Evolutionary conservation across 2,113 vertebrate genomes (phyloP), one percentile per base, ranked within the genome.

Genomic region (Conger conger): DNA sequence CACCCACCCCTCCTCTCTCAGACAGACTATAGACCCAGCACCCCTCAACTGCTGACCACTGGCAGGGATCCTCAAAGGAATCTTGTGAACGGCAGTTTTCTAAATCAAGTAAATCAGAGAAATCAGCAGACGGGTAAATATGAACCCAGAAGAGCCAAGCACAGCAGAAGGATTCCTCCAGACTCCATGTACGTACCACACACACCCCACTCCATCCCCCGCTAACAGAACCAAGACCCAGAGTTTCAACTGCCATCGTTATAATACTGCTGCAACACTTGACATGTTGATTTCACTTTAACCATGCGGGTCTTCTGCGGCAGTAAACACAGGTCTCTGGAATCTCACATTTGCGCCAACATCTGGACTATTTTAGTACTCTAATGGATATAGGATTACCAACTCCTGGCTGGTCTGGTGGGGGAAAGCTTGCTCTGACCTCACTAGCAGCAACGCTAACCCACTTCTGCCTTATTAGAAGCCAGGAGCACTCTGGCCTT

Each of bases 31-130:
- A 76, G 35, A 42, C 38, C 78, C 78, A 82, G 68, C 60, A 54
- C 35, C 45, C 76, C 27, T 30, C 27, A 86, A 87, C 87, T 86
- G 83, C 88, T 88, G 89, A 90, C 90, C 90, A 88, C 80, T 80
- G 60, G 90, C 90, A 90, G 89, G 0, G 81, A 88, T 82, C 89
- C 80, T 13, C 42, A 86, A 18, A 42, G 50, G 68, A 81, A n/a
- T 80, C 30, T 60, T 33, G 23, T 81, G 53, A 33, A 76, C 27
- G 85, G 87, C 84, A 87, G 86, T 63, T 38, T 76, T 83, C 53
- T 45, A 87, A 76, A 53, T 54, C n/a, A 50, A 42, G 45, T n/a
- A n/a, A 84, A 37, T 81, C 76, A 85, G 80, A 76, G 83, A 85
- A 87, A 83, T 57, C 82, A 86, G 45, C 1, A 88, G 81, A 85